Evolutionary conservation across 2,797 vertebrate species (phyloP).

Genomic region (Pygocentrus nattereri): DNA sequence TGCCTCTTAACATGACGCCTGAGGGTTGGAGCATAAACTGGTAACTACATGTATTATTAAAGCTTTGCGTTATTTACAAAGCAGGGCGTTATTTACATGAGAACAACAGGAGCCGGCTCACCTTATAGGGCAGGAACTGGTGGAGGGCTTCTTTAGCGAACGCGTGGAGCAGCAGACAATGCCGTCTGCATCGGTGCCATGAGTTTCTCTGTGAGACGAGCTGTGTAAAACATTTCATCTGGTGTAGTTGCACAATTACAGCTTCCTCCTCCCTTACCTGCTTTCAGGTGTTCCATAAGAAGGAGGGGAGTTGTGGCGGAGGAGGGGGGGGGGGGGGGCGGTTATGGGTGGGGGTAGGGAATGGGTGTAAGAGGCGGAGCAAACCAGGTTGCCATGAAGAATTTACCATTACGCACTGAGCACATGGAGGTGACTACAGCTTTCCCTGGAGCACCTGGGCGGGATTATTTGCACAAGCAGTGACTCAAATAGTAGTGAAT

Average conservation of each 20-base stretch:
- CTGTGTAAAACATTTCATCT: not conserved
- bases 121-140: not conserved
- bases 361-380: too few species aligned
- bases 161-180: not conserved
- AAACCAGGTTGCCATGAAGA: not conserved
- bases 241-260: not conserved
- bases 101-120: not conserved
- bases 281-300: slow-evolving; percentile 27
- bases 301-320: too few species aligned
- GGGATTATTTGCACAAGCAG: not conserved
- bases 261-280: not conserved
- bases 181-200: not conserved
- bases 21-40: not conserved
- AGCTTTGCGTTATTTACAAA: not conserved
- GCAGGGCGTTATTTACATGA: not conserved
- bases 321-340: not conserved
- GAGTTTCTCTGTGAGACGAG: not conserved
- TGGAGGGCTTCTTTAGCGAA: not conserved
- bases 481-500: not conserved
- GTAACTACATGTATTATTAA: too few species aligned
- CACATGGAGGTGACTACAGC: too few species aligned
- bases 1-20: too few species aligned
- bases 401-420: not conserved
- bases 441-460: not conserved
- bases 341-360: too few species aligned